Evolutionary conservation across 2,888 invertebrate genomes (phyloP), one percentile per base, ranked within the genome.

Genomic region (Pinctada fucata): DNA sequence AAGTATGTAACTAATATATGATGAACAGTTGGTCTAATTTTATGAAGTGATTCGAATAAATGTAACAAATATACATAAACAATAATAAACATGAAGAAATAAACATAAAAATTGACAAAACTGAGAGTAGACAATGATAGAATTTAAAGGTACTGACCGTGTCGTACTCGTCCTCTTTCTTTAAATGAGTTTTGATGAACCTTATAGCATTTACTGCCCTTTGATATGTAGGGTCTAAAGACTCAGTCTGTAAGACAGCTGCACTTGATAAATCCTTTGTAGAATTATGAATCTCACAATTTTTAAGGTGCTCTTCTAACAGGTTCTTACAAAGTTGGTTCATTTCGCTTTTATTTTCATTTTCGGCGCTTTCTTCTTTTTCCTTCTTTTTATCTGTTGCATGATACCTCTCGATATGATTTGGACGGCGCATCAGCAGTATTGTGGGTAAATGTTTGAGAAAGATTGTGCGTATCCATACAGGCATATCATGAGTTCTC

Each of bases 81-180:
- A 31, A 31, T 31, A 31, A 31, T 31, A 31, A 1, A 31, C 31
- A 31, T 31, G 31, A 31, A 31, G 31, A 31, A 31, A 31, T 31
- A 31, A 31, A 31, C 31, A 31, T 31, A 31, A 31, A 31, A 31
- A 31, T 31, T 31, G 31, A 31, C 31, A 31, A 31, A 31, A 31
- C 31, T 31, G 31, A 31, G 31, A 31, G 31, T 31, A 31, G 31
- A 31, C 31, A 31, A 31, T 31, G 31, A 31, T 31, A 31, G 31
- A 31, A 31, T 31, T 31, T 31, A 31, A 31, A 31, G 31, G 47
- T 75, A 85, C 89, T 91, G 93, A 99, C 99, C 95, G 98, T 98
- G 93, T 98, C 98, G 92, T 99, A 99, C 89, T 99, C 96, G 94
- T 99, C 99, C 94, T 99, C 99, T 93, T 98, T 98, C 87, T 98